These are phyloP conservation scores for Aptenodytes patagonicus DNA, from an alignment of 2,113 vertebrate species.

Conservation along the genomic window DNA sequence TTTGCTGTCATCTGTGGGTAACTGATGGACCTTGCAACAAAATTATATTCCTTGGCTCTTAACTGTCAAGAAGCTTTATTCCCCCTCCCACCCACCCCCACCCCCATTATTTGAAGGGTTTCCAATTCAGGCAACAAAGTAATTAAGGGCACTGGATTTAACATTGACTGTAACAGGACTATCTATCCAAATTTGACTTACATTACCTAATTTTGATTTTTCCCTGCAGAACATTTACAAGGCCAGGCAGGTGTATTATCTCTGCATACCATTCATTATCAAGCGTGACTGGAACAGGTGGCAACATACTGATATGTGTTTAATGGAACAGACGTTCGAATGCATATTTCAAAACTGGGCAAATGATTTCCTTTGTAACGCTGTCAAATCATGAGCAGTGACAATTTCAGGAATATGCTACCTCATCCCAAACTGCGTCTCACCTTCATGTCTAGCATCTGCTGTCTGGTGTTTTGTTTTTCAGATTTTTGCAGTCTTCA, in stretches of 20 bases:
- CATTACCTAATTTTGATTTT: slow-evolving; percentile 45
- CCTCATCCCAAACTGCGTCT: not conserved
- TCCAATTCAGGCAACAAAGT: slow-evolving; percentile 46
- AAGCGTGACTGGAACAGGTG: slow-evolving; percentile 58
- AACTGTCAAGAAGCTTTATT: slow-evolving; percentile 22
- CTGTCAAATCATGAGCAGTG: slow-evolving; percentile 32
- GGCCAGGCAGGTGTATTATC: slow-evolving; percentile 37
- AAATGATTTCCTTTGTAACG: slow-evolving; percentile 51
- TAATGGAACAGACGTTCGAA: slow-evolving; percentile 52
- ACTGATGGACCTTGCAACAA: slow-evolving; percentile 2
- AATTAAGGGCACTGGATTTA: slow-evolving; percentile 60
- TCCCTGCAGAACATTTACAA: slow-evolving; percentile 39
- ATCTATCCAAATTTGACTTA: slow-evolving; percentile 49
- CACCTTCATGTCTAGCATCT: slow-evolving; percentile 4
- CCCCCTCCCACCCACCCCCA: too few relatives aligned
- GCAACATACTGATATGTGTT: slow-evolving; percentile 49
- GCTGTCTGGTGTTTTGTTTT: not conserved
- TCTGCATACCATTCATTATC: slow-evolving; percentile 47
- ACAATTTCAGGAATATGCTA: slow-evolving; percentile 24
- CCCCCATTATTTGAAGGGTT: slow-evolving; percentile 17
- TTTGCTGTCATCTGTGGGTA: slow-evolving; percentile 21
- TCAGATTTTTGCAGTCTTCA: not conserved
- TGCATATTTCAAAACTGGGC: slow-evolving; percentile 48
- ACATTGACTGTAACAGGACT: slow-evolving; percentile 5
- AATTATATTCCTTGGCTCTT: slow-evolving; percentile 25